phyloP scores from a whole-genome alignment of 2,888 invertebrate species.

The Macropis europaea region DNA sequence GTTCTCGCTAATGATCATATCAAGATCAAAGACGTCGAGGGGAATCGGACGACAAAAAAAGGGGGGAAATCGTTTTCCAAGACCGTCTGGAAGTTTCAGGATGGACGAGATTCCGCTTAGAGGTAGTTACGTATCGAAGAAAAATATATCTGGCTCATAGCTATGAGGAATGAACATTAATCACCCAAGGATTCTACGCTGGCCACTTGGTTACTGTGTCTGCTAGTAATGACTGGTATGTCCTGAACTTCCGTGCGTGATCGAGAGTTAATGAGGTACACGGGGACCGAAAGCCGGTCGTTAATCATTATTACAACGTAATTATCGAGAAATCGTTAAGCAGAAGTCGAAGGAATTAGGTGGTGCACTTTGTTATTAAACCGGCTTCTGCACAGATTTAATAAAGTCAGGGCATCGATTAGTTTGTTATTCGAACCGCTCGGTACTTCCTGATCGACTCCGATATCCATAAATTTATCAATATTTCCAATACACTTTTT shows the following conservation, averaged over 20 bases:
- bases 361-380: slow-evolving; percentile 36
- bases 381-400: slow-evolving; percentile 18
- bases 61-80: not conserved
- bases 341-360: slow-evolving; percentile 40
- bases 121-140: slow-evolving; percentile 36
- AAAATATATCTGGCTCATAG: slow-evolving; percentile 43
- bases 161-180: slow-evolving; percentile 50
- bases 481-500: too few relatives aligned
- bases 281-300: slow-evolving; percentile 50
- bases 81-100: not conserved
- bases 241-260: slow-evolving; percentile 55
- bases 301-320: slow-evolving; percentile 66
- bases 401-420: slow-evolving; percentile 23
- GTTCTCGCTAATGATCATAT: not conserved
- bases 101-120: slow-evolving; percentile 14
- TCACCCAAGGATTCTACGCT: slow-evolving; percentile 55
- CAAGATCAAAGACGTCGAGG: slow-evolving; percentile 9
- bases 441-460: slow-evolving; percentile 1
- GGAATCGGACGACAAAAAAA: too few relatives aligned
- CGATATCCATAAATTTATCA: not conserved
- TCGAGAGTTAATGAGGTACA: slow-evolving; percentile 60
- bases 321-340: slow-evolving; percentile 51
- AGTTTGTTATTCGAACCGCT: slow-evolving; percentile 1
- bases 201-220: slow-evolving; percentile 47
- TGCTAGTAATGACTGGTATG: slow-evolving; percentile 53